phyloP scores from a whole-genome alignment of 2,113 vertebrate species.

The Symphodus melops region DNA sequence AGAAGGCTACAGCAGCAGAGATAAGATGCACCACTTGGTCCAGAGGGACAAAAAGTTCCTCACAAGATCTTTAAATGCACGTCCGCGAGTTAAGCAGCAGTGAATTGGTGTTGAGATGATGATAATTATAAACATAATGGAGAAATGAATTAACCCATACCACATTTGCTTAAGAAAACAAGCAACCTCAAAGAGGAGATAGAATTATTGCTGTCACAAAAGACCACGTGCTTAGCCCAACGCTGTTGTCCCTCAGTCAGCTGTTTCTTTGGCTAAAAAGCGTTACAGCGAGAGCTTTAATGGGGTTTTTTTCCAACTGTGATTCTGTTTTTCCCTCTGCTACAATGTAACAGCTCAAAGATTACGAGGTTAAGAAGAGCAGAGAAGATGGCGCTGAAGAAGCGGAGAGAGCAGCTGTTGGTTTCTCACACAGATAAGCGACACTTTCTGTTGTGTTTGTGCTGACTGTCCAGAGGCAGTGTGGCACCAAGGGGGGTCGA shows the following conservation, averaged over 20 bases:
- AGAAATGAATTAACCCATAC: no score
- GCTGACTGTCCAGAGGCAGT: conserved; percentile 28
- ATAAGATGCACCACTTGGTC: no score
- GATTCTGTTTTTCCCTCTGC: conserved; percentile 7
- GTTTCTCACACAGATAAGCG: conserved; percentile 4
- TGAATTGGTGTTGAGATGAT: no score
- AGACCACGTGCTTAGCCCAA: no score
- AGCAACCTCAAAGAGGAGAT: no score
- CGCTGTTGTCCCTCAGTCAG: not conserved
- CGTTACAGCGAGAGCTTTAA: conserved; percentile 1
- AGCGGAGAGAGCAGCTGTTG: not conserved
- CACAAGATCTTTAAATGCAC: no score
- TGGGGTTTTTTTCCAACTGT: not conserved
- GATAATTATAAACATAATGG: no score
- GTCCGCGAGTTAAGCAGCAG: no score
- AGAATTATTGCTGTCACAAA: no score
- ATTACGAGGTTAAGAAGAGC: conserved; percentile 21
- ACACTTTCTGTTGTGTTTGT: conserved; percentile 22
- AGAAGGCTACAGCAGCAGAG: no score
- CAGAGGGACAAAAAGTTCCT: no score
- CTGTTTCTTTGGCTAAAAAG: not conserved
- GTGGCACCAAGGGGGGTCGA: conserved; percentile 45
- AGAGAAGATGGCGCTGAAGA: conserved; percentile 7
- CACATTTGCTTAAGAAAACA: no score
- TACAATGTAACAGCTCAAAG: conserved; percentile 8